Conservation (phyloP, 1,140 invertebrate species). For the Lepidurus couesii region DNA sequence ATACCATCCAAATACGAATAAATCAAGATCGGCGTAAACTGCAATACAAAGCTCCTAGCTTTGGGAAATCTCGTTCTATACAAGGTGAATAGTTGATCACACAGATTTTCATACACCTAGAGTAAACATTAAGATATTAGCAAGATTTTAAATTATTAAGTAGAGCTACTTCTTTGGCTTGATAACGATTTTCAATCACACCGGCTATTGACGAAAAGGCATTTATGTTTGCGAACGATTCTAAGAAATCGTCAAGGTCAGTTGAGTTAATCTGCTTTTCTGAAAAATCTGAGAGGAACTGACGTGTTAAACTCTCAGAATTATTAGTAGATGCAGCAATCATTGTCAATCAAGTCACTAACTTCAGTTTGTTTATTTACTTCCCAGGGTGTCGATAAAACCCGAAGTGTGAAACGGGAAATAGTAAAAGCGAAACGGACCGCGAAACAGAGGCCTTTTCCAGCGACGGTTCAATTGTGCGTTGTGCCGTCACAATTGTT, state of each 20-base stretch:
- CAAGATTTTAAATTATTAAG: not conserved
- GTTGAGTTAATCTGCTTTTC: not conserved
- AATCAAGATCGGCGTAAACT: not conserved
- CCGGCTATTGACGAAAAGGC: not conserved
- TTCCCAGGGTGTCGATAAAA: not conserved
- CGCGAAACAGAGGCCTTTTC: no score
- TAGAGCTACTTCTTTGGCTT: not conserved
- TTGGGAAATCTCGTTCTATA: not conserved
- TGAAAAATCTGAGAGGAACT: not conserved
- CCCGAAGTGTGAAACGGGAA: not conserved
- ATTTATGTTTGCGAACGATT: conserved; percentile 16
- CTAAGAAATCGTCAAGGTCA: not conserved
- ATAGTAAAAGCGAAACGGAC: no score
- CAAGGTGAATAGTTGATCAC: not conserved
- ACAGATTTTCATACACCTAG: not conserved
- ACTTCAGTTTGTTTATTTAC: not conserved
- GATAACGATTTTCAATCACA: not conserved
- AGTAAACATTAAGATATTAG: not conserved
- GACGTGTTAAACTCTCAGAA: not conserved
- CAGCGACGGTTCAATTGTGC: no score
- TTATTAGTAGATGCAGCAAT: not conserved
- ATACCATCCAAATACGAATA: not conserved
- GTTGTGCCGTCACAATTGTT: no score
- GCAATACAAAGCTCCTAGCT: not conserved
- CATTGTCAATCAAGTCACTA: not conserved